These are phyloP conservation scores for Nymphalis io DNA, from an alignment of 1,140 invertebrate genomes.

Conservation along the genomic window DNA sequence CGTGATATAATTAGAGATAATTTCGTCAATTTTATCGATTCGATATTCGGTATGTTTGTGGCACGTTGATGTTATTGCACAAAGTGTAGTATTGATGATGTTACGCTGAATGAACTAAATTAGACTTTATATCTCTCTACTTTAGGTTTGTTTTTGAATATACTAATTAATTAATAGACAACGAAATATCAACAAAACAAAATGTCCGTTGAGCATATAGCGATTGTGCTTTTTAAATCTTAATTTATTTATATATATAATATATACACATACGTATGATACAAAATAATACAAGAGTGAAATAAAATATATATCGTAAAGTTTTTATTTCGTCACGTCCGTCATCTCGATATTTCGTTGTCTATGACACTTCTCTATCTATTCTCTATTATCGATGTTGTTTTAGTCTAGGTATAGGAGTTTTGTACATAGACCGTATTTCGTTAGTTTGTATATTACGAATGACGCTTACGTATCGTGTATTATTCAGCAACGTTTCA, in stretches of 20 bases:
- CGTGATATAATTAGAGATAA: background rate
- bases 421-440: constrained; percentile 16
- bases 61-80: constrained; percentile 14
- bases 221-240: too few species aligned
- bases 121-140: constrained; percentile 19
- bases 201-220: too few species aligned
- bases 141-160: constrained; percentile 15
- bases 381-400: constrained; percentile 29
- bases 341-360: constrained; percentile 11
- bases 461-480: constrained; percentile 11
- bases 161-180: constrained; percentile 1
- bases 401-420: constrained; percentile 19
- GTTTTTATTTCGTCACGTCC: background rate
- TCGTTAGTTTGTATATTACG: constrained; percentile 20
- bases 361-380: constrained; percentile 18
- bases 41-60: constrained; percentile 11
- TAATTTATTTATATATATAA: too few species aligned
- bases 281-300: too few species aligned
- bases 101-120: constrained; percentile 1
- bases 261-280: too few species aligned
- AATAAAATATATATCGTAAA: too few species aligned
- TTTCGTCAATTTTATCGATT: constrained; percentile 21
- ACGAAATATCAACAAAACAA: constrained; percentile 9
- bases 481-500: constrained; percentile 14
- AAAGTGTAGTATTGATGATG: constrained; percentile 3